phyloP scores from a whole-genome alignment of 2,797 vertebrate genomes.

The Enteromius thamalakanensis region DNA sequence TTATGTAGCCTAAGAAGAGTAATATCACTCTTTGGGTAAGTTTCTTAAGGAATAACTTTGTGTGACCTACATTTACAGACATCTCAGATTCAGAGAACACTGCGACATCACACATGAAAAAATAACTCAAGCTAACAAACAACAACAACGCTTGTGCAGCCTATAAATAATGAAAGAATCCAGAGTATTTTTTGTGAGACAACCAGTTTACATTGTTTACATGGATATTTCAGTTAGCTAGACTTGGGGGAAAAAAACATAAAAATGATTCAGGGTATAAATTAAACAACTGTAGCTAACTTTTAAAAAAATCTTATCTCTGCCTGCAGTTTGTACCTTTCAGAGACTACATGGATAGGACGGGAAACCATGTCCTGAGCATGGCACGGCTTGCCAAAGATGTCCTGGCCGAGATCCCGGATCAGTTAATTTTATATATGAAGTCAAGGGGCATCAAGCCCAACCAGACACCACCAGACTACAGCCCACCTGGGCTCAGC shows the following conservation, averaged over 20 bases:
- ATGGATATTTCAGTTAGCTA: neutral
- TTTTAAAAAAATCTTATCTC: constrained; percentile 23
- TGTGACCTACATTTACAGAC: constrained; percentile 36
- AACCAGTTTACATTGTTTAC: constrained; percentile 1
- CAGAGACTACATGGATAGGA: constrained; percentile 92
- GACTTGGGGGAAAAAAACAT: neutral
- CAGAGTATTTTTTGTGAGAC: neutral
- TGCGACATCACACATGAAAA: constrained; percentile 15
- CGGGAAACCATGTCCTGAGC: constrained; percentile 89
- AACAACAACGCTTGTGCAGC: neutral
- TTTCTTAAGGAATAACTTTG: constrained; percentile 11
- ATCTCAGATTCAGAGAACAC: constrained; percentile 21
- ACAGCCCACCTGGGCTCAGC: constrained; percentile 67
- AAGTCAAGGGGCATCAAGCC: constrained; percentile 92
- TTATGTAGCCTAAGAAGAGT: neutral
- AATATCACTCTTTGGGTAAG: neutral
- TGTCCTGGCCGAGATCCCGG: constrained; percentile 94
- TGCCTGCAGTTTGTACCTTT: constrained; percentile 89
- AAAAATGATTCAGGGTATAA: neutral
- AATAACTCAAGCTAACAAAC: constrained; percentile 1
- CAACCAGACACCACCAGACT: constrained; percentile 67
- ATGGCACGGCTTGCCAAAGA: constrained; percentile 96
- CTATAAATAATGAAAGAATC: constrained; percentile 1
- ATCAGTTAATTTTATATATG: constrained; percentile 97
- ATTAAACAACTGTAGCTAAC: neutral